These are phyloP conservation scores for Hydrotaea diabolus DNA, from an alignment of 2,888 invertebrate species.

Conservation along the genomic window DNA sequence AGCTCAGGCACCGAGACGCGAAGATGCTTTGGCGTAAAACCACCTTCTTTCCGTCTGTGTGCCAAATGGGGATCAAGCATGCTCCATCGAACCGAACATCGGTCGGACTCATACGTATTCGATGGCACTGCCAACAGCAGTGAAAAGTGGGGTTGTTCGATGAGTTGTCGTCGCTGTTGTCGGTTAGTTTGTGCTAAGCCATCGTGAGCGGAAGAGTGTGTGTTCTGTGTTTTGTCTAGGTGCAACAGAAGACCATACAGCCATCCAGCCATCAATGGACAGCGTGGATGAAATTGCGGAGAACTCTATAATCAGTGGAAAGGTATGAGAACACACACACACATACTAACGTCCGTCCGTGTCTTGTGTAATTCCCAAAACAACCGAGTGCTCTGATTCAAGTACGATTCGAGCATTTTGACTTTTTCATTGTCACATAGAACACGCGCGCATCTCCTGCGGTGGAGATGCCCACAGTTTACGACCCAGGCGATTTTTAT, in stretches of 20 bases:
- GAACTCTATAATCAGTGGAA: not conserved
- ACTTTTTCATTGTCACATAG: no score
- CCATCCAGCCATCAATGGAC: not conserved
- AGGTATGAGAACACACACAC: not conserved
- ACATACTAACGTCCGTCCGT: no score
- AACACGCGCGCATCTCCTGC: no score
- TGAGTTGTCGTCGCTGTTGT: not conserved
- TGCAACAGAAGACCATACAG: no score
- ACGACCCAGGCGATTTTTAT: no score
- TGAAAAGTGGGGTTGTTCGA: constrained; percentile 41
- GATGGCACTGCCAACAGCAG: constrained; percentile 11
- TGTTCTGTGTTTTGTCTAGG: not conserved
- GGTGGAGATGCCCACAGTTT: no score
- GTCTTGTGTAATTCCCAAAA: no score
- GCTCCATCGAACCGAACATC: constrained; percentile 34
- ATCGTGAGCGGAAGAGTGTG: constrained; percentile 39
- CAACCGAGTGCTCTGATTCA: no score
- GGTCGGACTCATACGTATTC: constrained; percentile 47
- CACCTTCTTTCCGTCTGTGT: constrained; percentile 29
- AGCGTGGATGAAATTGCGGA: not conserved
- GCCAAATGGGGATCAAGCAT: constrained; percentile 8
- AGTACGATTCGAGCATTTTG: no score
- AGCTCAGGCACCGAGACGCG: constrained; percentile 6
- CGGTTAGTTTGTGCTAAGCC: constrained; percentile 53
- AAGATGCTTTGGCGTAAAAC: constrained; percentile 24